phyloP scores from a whole-genome alignment of 1,140 invertebrate species.

The Marisa cornuarietis region DNA sequence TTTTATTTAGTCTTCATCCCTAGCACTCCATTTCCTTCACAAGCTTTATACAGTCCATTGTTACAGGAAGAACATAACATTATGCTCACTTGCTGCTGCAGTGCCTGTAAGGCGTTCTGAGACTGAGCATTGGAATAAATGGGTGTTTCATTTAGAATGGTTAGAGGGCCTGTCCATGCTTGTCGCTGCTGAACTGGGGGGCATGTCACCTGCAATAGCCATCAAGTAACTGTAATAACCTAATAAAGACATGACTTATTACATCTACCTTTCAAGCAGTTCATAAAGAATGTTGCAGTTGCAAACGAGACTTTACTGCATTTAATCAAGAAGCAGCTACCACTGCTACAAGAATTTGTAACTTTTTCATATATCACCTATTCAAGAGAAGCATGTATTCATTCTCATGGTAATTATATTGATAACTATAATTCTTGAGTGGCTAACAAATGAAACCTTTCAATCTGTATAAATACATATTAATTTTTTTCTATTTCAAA shows the following conservation, averaged over 20 bases:
- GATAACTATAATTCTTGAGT: background rate
- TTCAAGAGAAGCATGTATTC: too few relatives aligned
- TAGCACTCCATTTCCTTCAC: background rate
- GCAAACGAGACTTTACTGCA: too few relatives aligned
- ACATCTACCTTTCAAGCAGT: background rate
- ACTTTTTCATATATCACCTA: too few relatives aligned
- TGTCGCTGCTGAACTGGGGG: conserved; percentile 57
- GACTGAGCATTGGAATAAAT: conserved; percentile 32
- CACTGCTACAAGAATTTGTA: too few relatives aligned
- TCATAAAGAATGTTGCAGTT: too few relatives aligned
- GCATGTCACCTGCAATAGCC: conserved; percentile 46
- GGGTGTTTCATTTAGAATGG: conserved; percentile 37
- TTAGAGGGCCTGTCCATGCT: conserved; percentile 51
- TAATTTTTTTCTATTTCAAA: background rate
- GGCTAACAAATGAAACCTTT: background rate
- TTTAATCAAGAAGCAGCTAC: background rate
- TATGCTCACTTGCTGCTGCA: conserved; percentile 1
- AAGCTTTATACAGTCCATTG: background rate
- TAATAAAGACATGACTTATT: background rate
- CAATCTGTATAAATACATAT: background rate
- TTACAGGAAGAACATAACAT: background rate
- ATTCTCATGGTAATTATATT: too few relatives aligned
- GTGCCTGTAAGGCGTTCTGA: conserved; percentile 1
- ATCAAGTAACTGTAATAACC: background rate
- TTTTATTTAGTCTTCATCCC: background rate